Percentiles rank a stretch among this genome's conserved stretches.
These are phyloP conservation scores for Xiphydria camelus DNA, from an alignment of 2,888 invertebrate species.

Conservation along the genomic window DNA sequence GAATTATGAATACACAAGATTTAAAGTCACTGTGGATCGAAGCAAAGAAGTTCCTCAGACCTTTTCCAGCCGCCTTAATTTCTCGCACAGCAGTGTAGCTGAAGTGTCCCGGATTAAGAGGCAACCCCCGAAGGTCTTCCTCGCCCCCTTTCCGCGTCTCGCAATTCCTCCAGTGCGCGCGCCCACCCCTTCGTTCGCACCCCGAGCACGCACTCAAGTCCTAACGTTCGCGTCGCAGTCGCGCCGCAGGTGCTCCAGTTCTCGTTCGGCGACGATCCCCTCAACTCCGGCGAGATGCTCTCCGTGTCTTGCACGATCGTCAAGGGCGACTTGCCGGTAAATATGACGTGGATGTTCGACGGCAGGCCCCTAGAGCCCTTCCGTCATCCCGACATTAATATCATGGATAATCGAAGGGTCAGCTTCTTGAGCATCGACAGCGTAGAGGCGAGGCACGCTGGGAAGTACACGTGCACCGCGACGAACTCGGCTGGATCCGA, in stretches of 20 bases:
- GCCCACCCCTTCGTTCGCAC: background rate
- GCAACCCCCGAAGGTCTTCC: too few species aligned
- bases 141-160: too few species aligned
- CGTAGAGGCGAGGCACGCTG: conserved; percentile 69
- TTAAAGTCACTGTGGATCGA: too few species aligned
- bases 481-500: conserved; percentile 69
- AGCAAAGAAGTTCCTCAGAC: too few species aligned
- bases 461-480: conserved; percentile 73
- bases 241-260: conserved; percentile 65
- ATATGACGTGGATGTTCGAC: conserved; percentile 77
- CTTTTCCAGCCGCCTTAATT: too few species aligned
- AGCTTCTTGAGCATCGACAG: conserved; percentile 69
- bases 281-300: conserved; percentile 63
- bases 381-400: conserved; percentile 66
- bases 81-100: too few species aligned
- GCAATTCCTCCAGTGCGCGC: too few species aligned
- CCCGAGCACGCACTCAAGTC: too few species aligned
- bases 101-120: too few species aligned
- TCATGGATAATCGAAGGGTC: conserved; percentile 68
- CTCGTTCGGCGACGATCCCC: conserved; percentile 60
- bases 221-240: too few species aligned
- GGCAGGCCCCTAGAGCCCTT: conserved; percentile 58
- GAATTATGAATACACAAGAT: too few species aligned
- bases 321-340: conserved; percentile 67
- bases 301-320: conserved; percentile 65